phyloP scores from a whole-genome alignment of 2,113 vertebrate genomes.

The Alligator mississippiensis region DNA sequence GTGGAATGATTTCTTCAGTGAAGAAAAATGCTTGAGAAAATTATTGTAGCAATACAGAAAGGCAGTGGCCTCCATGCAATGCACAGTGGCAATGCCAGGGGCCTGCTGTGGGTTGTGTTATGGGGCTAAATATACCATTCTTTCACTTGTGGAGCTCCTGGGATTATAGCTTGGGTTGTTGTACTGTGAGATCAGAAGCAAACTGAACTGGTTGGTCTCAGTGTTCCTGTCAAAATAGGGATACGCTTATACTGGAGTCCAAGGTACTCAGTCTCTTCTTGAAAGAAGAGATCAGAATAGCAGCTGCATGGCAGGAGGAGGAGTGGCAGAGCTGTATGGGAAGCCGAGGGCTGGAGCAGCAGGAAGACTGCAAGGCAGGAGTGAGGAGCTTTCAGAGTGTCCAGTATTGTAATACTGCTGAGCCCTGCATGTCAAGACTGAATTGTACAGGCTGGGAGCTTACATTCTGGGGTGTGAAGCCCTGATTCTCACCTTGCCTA shows the following conservation, averaged over 20 bases:
- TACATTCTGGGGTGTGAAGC: background rate
- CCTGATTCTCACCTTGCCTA: background rate
- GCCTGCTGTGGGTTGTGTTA: background rate
- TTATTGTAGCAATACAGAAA: constrained; percentile 37
- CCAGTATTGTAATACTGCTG: background rate
- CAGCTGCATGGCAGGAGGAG: background rate
- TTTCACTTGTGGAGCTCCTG: background rate
- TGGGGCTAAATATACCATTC: constrained; percentile 1
- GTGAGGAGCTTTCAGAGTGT: background rate
- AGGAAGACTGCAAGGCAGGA: background rate
- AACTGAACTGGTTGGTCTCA: background rate
- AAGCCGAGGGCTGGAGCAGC: background rate
- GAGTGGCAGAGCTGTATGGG: background rate
- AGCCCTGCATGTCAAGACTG: background rate
- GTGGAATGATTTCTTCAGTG: background rate
- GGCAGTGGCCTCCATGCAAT: constrained; percentile 3
- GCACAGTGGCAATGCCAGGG: background rate
- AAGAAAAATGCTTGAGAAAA: constrained; percentile 17
- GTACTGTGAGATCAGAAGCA: background rate
- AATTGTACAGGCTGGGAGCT: background rate
- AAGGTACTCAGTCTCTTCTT: background rate
- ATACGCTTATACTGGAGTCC: background rate
- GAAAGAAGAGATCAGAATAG: background rate
- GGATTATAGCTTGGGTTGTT: background rate
- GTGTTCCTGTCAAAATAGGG: background rate